A percentile compares a stretch with the other conserved stretches of the same genome.
phyloP scores from a whole-genome alignment of 2,797 vertebrate genomes.

The Calcarius lapponicus region DNA sequence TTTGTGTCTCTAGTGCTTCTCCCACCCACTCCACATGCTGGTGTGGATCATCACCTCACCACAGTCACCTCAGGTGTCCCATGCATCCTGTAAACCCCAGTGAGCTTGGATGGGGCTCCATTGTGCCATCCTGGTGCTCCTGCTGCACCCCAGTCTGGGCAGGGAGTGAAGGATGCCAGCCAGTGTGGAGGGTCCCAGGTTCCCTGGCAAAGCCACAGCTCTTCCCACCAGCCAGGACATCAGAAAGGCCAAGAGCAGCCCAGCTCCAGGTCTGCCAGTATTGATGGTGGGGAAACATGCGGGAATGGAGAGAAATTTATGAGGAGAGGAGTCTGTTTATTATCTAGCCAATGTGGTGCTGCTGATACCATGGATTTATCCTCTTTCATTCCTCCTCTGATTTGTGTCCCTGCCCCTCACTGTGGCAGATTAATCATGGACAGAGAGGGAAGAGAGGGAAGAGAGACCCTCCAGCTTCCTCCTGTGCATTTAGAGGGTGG shows the following conservation, averaged over 20 bases:
- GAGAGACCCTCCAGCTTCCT: constrained; percentile 6
- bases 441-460: constrained; percentile 41
- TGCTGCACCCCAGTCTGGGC: background rate
- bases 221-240: background rate
- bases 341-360: constrained; percentile 75
- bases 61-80: background rate
- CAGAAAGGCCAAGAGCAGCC: background rate
- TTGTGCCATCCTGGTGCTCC: background rate
- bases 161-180: background rate
- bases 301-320: constrained; percentile 71
- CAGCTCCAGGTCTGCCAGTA: background rate
- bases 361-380: constrained; percentile 77
- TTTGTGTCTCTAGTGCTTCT: background rate
- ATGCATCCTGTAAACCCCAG: background rate
- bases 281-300: background rate
- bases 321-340: constrained; percentile 76
- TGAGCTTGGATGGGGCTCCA: background rate
- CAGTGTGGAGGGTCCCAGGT: background rate
- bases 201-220: background rate
- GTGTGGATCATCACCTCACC: fast-evolving
- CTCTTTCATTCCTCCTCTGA: constrained; percentile 75
- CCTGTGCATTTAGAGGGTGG: background rate
- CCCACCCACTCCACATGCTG: background rate
- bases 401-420: constrained; percentile 72
- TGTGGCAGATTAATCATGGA: constrained; percentile 70